phyloP scores from a whole-genome alignment of 2,797 vertebrate species.

The Thamnophis elegans region DNA sequence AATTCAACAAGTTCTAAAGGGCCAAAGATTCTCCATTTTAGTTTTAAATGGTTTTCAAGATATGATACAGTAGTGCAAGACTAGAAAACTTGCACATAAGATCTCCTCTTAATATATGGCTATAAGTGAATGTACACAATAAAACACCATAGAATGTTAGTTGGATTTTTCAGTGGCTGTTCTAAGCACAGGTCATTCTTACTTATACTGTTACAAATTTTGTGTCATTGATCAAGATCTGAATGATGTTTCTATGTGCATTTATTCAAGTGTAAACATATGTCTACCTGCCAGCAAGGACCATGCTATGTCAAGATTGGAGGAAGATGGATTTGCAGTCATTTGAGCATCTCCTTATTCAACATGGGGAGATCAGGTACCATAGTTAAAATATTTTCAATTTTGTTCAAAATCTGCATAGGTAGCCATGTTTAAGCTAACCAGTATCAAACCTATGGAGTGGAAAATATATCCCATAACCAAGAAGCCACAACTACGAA shows the following conservation, averaged over 20 bases:
- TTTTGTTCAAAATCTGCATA: not conserved
- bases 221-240: not conserved
- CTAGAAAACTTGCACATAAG: not conserved
- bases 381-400: not conserved
- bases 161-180: not conserved
- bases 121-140: not conserved
- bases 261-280: not conserved
- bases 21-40: not conserved
- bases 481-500: not conserved
- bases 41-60: not conserved
- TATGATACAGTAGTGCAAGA: not conserved
- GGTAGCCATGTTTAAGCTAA: not conserved
- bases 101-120: not conserved
- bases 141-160: not conserved
- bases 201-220: not conserved
- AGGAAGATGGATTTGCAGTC: not conserved
- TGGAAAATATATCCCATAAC: not conserved
- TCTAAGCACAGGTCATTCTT: not conserved
- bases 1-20: not conserved
- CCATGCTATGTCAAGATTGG: not conserved
- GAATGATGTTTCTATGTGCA: not conserved
- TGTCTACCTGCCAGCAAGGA: not conserved
- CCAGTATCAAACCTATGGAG: not conserved
- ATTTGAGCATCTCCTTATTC: not conserved
- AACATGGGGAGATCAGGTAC: not conserved